Percentiles rank a stretch among this genome's conserved stretches.
phyloP scores from a whole-genome alignment of 2,113 vertebrate genomes.

The Microtus montanus region DNA sequence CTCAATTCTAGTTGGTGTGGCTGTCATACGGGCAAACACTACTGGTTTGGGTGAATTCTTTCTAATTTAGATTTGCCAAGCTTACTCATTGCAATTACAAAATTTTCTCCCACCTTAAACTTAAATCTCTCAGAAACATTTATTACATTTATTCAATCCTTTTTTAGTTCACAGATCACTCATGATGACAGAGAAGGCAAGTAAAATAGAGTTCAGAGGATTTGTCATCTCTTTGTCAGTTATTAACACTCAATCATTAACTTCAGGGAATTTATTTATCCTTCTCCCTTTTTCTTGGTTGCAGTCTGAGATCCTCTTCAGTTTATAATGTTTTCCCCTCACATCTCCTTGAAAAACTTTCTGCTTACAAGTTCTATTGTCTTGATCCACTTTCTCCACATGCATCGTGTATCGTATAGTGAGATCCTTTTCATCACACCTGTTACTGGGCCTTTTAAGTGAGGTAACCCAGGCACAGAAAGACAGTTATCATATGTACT shows the following conservation, averaged over 20 bases:
- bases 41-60: conserved; percentile 5
- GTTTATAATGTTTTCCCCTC: neutral
- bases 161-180: conserved; percentile 51
- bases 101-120: conserved; percentile 41
- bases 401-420: neutral
- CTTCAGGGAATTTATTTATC: neutral
- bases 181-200: conserved; percentile 63
- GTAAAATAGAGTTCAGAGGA: conserved; percentile 46
- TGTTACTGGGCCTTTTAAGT: too few species aligned
- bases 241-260: conserved; percentile 53
- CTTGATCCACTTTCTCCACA: neutral
- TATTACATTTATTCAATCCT: neutral
- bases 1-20: neutral
- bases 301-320: neutral
- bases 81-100: conserved; percentile 44
- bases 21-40: neutral
- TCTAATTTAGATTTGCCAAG: neutral
- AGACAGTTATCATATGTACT: too few species aligned
- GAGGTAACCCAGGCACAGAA: too few species aligned
- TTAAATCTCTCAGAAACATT: conserved; percentile 43
- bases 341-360: conserved; percentile 1
- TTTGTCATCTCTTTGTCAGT: conserved; percentile 31
- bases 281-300: neutral
- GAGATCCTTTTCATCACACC: neutral
- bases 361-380: neutral